These are phyloP conservation scores for Dromas ardeola DNA, from an alignment of 2,113 vertebrate genomes.

Conservation along the genomic window DNA sequence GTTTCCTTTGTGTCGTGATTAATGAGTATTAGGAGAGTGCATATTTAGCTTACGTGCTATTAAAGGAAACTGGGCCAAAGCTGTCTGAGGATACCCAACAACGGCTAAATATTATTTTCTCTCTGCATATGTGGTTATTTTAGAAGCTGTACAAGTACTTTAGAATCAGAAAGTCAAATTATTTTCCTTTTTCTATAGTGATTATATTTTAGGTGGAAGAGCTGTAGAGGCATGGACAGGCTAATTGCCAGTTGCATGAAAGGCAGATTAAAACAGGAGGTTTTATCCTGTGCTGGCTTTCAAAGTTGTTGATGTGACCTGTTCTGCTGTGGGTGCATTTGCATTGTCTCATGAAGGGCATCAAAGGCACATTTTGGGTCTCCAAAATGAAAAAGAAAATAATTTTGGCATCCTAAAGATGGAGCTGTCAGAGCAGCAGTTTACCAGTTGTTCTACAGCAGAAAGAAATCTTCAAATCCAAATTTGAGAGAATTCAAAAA, in stretches of 20 bases:
- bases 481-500: neutral
- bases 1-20: neutral
- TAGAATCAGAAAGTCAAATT: neutral
- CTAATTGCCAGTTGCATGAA: neutral
- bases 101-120: neutral
- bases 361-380: neutral
- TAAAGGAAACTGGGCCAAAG: neutral
- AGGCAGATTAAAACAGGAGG: neutral
- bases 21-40: neutral
- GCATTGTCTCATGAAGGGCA: neutral
- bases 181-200: neutral
- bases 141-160: neutral
- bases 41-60: neutral
- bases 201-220: neutral
- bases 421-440: neutral
- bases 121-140: neutral
- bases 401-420: neutral
- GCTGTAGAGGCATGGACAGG: neutral
- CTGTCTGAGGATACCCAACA: neutral
- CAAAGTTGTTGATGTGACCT: neutral
- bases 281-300: neutral
- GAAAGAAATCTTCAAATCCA: neutral
- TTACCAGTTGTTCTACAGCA: neutral
- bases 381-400: neutral
- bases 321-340: neutral